These are phyloP conservation scores for Contarinia nasturtii DNA, from an alignment of 1,140 invertebrate species.

Conservation along the genomic window DNA sequence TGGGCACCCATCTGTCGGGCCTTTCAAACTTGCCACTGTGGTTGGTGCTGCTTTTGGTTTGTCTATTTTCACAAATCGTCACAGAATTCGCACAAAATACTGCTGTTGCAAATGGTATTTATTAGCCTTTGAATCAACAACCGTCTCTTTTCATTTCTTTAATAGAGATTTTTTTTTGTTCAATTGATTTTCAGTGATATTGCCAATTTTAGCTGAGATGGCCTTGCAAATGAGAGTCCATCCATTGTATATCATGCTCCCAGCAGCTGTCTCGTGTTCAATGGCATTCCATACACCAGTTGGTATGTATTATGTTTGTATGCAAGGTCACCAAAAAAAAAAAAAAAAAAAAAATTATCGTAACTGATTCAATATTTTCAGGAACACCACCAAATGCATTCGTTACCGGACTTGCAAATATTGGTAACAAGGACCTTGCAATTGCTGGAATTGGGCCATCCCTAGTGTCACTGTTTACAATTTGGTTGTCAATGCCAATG, in stretches of 20 bases:
- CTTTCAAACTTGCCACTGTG: constrained; percentile 17
- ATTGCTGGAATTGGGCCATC: constrained; percentile 54
- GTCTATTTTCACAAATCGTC: constrained; percentile 27
- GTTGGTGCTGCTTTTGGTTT: constrained; percentile 24
- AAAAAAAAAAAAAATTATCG: too few species aligned
- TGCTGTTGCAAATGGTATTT: constrained; percentile 31
- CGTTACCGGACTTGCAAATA: constrained; percentile 52
- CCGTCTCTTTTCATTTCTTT: neutral
- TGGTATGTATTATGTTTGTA: too few species aligned
- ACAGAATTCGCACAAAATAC: constrained; percentile 46
- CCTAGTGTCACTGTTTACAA: constrained; percentile 42
- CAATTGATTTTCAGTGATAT: constrained; percentile 6
- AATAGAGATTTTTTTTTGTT: neutral
- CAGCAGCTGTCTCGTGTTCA: constrained; percentile 50
- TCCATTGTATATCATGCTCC: constrained; percentile 68
- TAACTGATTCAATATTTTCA: too few species aligned
- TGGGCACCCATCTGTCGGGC: constrained; percentile 28
- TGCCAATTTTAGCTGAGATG: constrained; percentile 19
- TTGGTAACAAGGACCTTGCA: constrained; percentile 48
- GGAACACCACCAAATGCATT: constrained; percentile 78
- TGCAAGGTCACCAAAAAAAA: too few species aligned
- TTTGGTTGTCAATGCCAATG: constrained; percentile 41
- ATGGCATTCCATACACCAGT: constrained; percentile 46
- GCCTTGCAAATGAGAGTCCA: constrained; percentile 38
- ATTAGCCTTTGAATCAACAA: too few species aligned